Conservation (phyloP, 2,888 invertebrate species). For the Drosophila pseudotakahashii region DNA sequence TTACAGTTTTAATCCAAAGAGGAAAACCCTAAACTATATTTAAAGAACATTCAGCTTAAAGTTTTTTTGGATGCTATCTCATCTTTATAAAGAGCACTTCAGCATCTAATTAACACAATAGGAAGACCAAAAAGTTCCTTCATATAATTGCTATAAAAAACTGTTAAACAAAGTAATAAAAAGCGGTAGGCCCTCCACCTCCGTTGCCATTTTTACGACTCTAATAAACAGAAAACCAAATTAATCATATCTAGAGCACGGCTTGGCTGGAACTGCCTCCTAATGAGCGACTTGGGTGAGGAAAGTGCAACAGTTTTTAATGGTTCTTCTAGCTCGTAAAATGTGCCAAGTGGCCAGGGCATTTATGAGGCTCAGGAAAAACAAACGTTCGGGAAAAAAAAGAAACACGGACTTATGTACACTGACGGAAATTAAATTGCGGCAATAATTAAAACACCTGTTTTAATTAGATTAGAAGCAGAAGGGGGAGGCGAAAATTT, state of each 20-base stretch:
- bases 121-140: conserved; percentile 24
- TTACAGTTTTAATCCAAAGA: too few relatives aligned
- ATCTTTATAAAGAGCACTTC: conserved; percentile 42
- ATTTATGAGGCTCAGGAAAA: conserved; percentile 53
- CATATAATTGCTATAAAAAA: conserved; percentile 67
- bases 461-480: conserved; percentile 77
- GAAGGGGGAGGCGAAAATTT: conserved; percentile 31
- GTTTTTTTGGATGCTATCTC: neutral
- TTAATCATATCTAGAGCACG: conserved; percentile 76
- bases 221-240: conserved; percentile 65
- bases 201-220: conserved; percentile 61
- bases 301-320: conserved; percentile 70
- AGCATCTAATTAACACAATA: conserved; percentile 59
- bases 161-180: conserved; percentile 61
- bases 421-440: conserved; percentile 62
- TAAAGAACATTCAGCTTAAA: too few relatives aligned
- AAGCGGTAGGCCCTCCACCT: conserved; percentile 11
- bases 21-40: too few relatives aligned
- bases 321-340: conserved; percentile 61
- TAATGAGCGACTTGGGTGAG: conserved; percentile 69
- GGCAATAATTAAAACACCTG: conserved; percentile 79
- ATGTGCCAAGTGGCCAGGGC: conserved; percentile 69
- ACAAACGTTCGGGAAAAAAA: conserved; percentile 16
- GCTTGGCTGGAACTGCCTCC: conserved; percentile 43
- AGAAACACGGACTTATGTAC: conserved; percentile 11